phyloP scores from a whole-genome alignment of 2,113 vertebrate species.

The Nycticorax nycticorax region DNA sequence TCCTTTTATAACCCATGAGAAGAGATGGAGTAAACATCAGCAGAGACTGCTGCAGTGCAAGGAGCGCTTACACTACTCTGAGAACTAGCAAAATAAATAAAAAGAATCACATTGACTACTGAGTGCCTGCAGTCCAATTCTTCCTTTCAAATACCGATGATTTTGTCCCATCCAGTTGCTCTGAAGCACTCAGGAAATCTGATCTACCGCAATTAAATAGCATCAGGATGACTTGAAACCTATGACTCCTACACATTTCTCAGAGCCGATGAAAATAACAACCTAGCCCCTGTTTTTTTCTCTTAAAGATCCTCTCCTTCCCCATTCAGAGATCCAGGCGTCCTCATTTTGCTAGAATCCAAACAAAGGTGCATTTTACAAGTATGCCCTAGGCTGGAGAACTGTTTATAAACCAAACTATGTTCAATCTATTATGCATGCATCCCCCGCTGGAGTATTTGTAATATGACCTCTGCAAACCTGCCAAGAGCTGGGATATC shows the following conservation, averaged over 20 bases:
- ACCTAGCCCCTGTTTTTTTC: background rate
- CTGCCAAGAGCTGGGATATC: background rate
- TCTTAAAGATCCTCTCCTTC: background rate
- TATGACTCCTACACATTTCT: background rate
- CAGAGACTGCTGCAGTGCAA: slow-evolving; percentile 10
- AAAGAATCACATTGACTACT: background rate
- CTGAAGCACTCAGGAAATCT: background rate
- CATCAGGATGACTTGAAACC: background rate
- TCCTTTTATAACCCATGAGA: background rate
- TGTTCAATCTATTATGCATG: background rate
- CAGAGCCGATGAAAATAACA: background rate
- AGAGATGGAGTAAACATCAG: background rate
- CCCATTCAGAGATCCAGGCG: background rate
- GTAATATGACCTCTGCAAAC: background rate
- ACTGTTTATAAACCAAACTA: background rate
- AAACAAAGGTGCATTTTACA: background rate
- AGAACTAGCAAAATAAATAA: background rate
- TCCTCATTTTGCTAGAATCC: background rate
- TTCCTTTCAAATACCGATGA: background rate
- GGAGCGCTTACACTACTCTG: background rate
- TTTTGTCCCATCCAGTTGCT: background rate
- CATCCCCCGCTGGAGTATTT: background rate
- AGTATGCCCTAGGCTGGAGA: background rate
- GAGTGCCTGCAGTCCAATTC: background rate
- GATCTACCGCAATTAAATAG: background rate